Evolutionary conservation across 1,140 invertebrate species (phyloP).

Genomic region (Rhynchophorus ferrugineus): DNA sequence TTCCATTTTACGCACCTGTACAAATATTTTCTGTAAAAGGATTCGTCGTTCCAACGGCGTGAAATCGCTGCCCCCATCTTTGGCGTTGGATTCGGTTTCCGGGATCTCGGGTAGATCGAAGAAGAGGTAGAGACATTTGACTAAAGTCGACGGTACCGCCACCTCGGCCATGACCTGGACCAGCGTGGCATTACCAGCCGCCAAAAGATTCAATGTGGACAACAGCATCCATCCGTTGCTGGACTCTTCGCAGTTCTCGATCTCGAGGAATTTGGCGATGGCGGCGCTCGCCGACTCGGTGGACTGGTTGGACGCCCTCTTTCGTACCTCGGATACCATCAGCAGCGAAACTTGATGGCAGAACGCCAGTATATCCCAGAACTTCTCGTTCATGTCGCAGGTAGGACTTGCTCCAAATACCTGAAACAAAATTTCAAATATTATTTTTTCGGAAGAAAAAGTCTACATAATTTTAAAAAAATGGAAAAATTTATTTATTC

Average conservation of each 20-base stretch:
- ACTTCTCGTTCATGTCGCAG: constrained; percentile 91
- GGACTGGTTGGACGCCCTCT: constrained; percentile 89
- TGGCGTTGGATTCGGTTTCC: constrained; percentile 65
- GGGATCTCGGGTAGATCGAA: constrained; percentile 93
- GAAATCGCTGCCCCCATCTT: constrained; percentile 74
- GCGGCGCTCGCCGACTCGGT: constrained; percentile 92
- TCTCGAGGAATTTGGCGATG: constrained; percentile 93
- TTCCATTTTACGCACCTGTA: too few relatives aligned
- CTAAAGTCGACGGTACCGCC: constrained; percentile 92
- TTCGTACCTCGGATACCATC: constrained; percentile 91
- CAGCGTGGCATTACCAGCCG: constrained; percentile 71
- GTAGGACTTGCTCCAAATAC: constrained; percentile 85
- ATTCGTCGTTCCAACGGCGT: constrained; percentile 84
- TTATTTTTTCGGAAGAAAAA: too few relatives aligned
- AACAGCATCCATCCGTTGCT: constrained; percentile 96
- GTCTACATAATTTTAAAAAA: too few relatives aligned
- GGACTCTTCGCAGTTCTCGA: constrained; percentile 83
- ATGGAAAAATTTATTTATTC: too few relatives aligned
- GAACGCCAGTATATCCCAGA: constrained; percentile 87
- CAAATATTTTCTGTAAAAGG: constrained; percentile 92
- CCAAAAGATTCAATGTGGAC: constrained; percentile 82
- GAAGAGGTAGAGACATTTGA: constrained; percentile 98
- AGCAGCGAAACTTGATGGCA: constrained; percentile 90
- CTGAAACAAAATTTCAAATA: constrained; percentile 44
- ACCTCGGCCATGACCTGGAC: constrained; percentile 89